Percentiles rank a stretch among this genome's conserved stretches.
Conservation (phyloP, 2,888 invertebrate genomes). For the Rotaria macrura region DNA sequence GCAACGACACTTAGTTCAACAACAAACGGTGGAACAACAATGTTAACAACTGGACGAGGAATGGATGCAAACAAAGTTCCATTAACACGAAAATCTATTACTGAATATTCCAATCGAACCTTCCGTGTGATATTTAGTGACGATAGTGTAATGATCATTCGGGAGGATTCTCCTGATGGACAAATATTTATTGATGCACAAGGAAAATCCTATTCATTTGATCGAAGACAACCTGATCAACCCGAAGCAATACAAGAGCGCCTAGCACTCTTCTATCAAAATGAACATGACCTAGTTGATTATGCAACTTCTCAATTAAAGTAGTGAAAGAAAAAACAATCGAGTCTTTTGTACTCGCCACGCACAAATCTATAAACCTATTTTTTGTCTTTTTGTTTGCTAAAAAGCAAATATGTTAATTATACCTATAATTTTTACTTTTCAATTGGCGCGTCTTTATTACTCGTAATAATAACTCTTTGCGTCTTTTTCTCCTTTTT, state of each 20-base stretch:
- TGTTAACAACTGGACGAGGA: no score
- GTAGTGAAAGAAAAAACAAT: not conserved
- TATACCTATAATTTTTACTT: not conserved
- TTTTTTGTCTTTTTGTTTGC: not conserved
- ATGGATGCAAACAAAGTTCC: not conserved
- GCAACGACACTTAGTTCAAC: not conserved
- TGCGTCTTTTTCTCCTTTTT: not conserved
- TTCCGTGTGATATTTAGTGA: not conserved
- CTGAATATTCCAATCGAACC: not conserved
- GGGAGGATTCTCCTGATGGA: not conserved
- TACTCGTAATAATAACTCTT: not conserved
- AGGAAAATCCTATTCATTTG: not conserved
- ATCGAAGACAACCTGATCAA: not conserved
- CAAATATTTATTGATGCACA: not conserved
- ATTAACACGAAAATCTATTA: no score
- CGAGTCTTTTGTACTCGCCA: no score
- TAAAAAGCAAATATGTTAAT: slow-evolving; percentile 3
- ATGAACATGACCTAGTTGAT: not conserved
- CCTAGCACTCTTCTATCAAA: not conserved
- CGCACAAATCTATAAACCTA: not conserved
- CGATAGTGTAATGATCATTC: not conserved
- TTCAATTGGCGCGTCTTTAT: not conserved
- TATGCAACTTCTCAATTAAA: not conserved
- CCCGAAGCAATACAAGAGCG: not conserved
- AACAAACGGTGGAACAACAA: not conserved